A percentile compares a stretch with the other conserved stretches of the same genome.
Conservation (phyloP, 2,888 invertebrate genomes). For the Mythimna pallens region DNA sequence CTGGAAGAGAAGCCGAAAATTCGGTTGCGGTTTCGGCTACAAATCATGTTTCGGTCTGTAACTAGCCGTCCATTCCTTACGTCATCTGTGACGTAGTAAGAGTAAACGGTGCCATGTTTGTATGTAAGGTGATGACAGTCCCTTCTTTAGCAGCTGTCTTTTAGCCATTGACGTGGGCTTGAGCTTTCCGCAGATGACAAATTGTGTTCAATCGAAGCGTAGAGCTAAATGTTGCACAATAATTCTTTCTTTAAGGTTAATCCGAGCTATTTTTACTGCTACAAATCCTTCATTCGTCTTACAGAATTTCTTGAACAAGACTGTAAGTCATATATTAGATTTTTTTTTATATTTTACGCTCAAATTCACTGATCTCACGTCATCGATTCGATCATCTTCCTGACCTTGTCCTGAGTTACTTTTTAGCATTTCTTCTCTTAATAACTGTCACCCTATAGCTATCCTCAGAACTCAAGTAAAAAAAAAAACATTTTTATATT, state of each 20-base stretch:
- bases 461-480: background rate
- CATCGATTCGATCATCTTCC: too few relatives aligned
- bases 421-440: background rate
- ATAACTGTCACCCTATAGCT: background rate
- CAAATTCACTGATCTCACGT: background rate
- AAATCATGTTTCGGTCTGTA: too few relatives aligned
- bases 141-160: background rate
- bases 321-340: background rate
- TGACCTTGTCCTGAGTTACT: background rate
- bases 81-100: background rate
- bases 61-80: background rate
- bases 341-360: background rate
- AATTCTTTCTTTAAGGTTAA: conserved; percentile 7
- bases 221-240: background rate
- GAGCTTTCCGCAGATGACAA: background rate
- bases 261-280: background rate
- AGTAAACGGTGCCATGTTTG: background rate
- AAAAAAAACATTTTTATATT: background rate
- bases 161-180: background rate
- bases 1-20: too few relatives aligned
- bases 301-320: background rate
- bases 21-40: too few relatives aligned
- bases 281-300: conserved; percentile 31
- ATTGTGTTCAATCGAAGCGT: background rate
- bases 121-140: background rate